Percentiles rank a stretch among this genome's conserved stretches.
Evolutionary conservation across 1,140 invertebrate species (phyloP).

Genomic region (Aphidius gifuensis): DNA sequence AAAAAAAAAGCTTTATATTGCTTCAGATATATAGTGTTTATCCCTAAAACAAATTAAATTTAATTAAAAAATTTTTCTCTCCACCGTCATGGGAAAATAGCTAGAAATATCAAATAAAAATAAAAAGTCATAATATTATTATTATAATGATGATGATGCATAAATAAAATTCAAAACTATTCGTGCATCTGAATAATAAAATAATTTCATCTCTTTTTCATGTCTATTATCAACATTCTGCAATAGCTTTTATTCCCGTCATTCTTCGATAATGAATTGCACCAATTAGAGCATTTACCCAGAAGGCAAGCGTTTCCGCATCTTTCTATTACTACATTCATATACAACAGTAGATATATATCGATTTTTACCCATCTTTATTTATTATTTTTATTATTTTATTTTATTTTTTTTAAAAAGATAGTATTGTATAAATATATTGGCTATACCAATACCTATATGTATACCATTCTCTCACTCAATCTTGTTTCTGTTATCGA

Average conservation of each 20-base stretch:
- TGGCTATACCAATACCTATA: background rate
- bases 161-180: background rate
- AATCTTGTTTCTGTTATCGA: background rate
- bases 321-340: background rate
- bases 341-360: too few relatives aligned
- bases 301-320: conserved; percentile 5
- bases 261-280: background rate
- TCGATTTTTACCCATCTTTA: too few relatives aligned
- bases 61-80: too few relatives aligned
- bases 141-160: background rate
- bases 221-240: too few relatives aligned
- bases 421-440: background rate
- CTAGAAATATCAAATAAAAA: too few relatives aligned
- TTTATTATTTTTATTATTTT: background rate
- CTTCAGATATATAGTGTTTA: too few relatives aligned
- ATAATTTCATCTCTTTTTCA: background rate
- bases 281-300: conserved; percentile 4
- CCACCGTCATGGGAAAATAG: too few relatives aligned
- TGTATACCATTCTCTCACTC: background rate
- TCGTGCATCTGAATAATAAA: background rate
- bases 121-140: too few relatives aligned
- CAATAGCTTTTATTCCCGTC: too few relatives aligned
- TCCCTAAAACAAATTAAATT: too few relatives aligned
- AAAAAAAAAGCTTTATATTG: too few relatives aligned
- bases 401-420: background rate